phyloP scores from a whole-genome alignment of 2,797 vertebrate genomes.

The Neosalanx taihuensis region DNA sequence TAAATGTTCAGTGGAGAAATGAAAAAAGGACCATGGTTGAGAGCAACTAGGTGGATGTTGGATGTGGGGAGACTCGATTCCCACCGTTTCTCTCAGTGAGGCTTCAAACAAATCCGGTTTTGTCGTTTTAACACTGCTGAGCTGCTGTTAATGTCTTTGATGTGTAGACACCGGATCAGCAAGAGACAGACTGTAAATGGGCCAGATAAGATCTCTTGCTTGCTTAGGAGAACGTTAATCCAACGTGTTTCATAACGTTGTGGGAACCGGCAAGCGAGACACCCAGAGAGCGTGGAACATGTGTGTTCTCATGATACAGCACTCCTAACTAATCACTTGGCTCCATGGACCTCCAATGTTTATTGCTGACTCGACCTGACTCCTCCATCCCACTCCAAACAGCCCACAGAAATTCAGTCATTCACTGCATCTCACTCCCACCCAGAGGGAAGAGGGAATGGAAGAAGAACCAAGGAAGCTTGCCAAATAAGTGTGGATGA shows the following conservation, averaged over 20 bases:
- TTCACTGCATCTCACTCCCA: background rate
- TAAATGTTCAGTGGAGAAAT: background rate
- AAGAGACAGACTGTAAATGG: conserved; percentile 1
- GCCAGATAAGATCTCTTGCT: background rate
- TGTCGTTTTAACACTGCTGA: background rate
- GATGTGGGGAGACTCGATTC: background rate
- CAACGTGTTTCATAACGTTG: conserved; percentile 4
- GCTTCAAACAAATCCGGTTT: conserved; percentile 9
- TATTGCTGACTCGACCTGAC: background rate
- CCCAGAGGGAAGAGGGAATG: background rate
- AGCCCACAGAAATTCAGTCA: conserved; percentile 10
- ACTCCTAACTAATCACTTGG: background rate
- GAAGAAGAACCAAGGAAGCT: conserved; percentile 14
- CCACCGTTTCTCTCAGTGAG: background rate
- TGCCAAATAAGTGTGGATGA: too few relatives aligned
- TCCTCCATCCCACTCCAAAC: too few relatives aligned
- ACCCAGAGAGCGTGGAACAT: background rate
- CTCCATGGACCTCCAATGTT: background rate
- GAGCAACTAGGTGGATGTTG: background rate
- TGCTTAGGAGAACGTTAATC: conserved; percentile 8
- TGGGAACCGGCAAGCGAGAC: background rate
- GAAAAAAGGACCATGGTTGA: background rate
- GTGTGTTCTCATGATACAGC: background rate
- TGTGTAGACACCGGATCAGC: background rate
- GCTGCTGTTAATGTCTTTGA: conserved; percentile 8